Conservation (phyloP, 2,797 vertebrate species). For the Platalea minor region DNA sequence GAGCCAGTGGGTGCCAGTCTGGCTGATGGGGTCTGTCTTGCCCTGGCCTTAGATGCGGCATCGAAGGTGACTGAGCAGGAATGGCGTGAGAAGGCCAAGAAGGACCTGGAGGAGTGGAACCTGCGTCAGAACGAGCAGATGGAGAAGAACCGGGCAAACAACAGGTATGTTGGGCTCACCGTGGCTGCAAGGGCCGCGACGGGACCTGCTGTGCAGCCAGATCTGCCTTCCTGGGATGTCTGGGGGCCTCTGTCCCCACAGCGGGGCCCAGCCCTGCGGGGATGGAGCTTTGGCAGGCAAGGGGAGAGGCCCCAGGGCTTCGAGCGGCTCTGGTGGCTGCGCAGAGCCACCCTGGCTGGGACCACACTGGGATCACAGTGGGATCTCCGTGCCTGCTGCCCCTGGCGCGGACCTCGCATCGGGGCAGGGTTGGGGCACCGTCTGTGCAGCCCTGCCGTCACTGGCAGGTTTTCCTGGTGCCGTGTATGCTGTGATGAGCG, state of each 20-base stretch:
- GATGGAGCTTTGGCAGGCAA: neutral
- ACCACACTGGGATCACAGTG: neutral
- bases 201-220: neutral
- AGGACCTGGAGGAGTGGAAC: conserved; percentile 97
- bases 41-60: conserved; percentile 82
- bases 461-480: neutral
- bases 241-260: neutral
- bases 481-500: neutral
- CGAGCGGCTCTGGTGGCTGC: fast-evolving
- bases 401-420: fast-evolving
- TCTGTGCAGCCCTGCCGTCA: neutral
- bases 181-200: fast-evolving
- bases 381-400: neutral
- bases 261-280: neutral
- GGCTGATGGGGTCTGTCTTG: neutral
- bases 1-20: neutral
- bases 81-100: conserved; percentile 94
- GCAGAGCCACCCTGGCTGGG: neutral
- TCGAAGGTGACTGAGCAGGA: conserved; percentile 91
- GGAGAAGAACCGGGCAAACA: conserved; percentile 96
- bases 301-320: neutral
- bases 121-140: conserved; percentile 94
- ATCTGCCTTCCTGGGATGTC: neutral
- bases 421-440: neutral
- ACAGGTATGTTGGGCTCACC: conserved; percentile 77